Percentiles rank a stretch among this genome's conserved stretches.
Conservation (phyloP, 2,113 vertebrate species). For the Passer montanus region DNA sequence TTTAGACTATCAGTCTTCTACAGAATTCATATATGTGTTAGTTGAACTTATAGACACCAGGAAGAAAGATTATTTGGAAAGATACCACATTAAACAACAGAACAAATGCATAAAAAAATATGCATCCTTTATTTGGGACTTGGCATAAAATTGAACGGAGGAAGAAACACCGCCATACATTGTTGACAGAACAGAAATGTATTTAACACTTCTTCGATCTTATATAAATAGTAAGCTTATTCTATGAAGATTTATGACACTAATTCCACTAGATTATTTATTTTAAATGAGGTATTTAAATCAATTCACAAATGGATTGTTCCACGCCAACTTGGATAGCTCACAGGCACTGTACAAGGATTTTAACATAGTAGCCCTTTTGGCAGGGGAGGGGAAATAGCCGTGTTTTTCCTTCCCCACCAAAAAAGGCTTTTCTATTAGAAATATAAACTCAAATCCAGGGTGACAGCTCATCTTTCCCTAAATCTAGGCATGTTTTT, state of each 20-base stretch:
- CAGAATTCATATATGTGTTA: not conserved
- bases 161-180: not conserved
- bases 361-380: constrained; percentile 53
- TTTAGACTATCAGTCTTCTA: not conserved
- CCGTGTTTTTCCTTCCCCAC: constrained; percentile 12
- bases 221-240: constrained; percentile 55
- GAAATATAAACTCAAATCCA: constrained; percentile 60
- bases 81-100: not conserved
- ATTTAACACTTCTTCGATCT: constrained; percentile 50
- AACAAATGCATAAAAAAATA: constrained; percentile 14
- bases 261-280: constrained; percentile 59
- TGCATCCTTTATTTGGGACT: not conserved
- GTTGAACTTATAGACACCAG: not conserved
- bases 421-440: constrained; percentile 62
- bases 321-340: constrained; percentile 38
- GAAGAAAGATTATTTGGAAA: constrained; percentile 1
- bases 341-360: constrained; percentile 29
- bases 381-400: constrained; percentile 55
- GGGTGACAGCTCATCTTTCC: constrained; percentile 61
- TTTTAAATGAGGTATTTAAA: constrained; percentile 65
- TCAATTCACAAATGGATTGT: constrained; percentile 66
- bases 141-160: not conserved
- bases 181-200: constrained; percentile 25
- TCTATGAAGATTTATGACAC: constrained; percentile 54
- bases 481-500: constrained; percentile 68